Percentiles rank a stretch among this genome's conserved stretches.
These are phyloP conservation scores for Hippoglossus hippoglossus DNA, from an alignment of 2,797 vertebrate genomes.

Conservation along the genomic window DNA sequence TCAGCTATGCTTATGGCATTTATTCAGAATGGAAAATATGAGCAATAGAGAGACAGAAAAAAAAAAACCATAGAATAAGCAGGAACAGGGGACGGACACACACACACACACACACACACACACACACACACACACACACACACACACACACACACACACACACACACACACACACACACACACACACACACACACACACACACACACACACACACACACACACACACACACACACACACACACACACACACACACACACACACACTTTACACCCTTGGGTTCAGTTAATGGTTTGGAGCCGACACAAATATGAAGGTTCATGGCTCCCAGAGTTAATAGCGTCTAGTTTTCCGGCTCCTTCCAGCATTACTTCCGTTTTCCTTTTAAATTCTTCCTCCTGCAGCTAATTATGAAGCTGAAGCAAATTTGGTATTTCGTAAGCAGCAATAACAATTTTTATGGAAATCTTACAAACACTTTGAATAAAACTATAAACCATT, in stretches of 20 bases:
- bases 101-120: neutral
- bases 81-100: slow-evolving; percentile 52
- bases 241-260: neutral
- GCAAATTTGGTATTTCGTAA: too few relatives aligned
- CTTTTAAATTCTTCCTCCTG: neutral
- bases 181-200: slow-evolving; percentile 25
- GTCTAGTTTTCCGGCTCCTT: slow-evolving; percentile 25
- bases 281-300: slow-evolving; percentile 66
- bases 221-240: neutral
- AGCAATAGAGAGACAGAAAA: slow-evolving; percentile 58
- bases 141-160: neutral
- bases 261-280: slow-evolving; percentile 42
- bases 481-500: too few relatives aligned
- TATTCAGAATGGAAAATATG: slow-evolving; percentile 81
- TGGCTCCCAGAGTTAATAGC: slow-evolving; percentile 52
- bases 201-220: slow-evolving; percentile 40
- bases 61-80: slow-evolving; percentile 53
- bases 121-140: neutral
- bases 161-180: too few relatives aligned
- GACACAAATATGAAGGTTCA: slow-evolving; percentile 59
- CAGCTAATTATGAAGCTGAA: neutral
- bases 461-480: too few relatives aligned
- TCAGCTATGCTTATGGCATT: slow-evolving; percentile 71
- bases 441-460: too few relatives aligned
- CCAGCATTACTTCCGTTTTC: slow-evolving; percentile 11